A percentile compares a stretch with the other conserved stretches of the same genome.
Conservation (phyloP, 2,888 invertebrate species). For the Desoria tigrina region DNA sequence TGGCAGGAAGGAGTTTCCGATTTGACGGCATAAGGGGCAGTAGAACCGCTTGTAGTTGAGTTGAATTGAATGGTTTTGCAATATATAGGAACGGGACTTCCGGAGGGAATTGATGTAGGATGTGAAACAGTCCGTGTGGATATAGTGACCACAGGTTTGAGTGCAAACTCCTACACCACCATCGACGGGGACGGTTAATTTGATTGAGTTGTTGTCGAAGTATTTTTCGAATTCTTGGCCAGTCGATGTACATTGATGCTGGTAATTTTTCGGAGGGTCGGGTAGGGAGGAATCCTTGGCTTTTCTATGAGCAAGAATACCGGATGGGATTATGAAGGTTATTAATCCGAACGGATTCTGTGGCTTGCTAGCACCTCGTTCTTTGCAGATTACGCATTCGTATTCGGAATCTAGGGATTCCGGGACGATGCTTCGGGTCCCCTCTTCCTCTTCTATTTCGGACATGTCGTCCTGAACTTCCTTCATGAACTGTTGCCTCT, state of each 20-base stretch:
- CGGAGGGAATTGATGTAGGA: constrained; percentile 37
- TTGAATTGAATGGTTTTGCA: constrained; percentile 20
- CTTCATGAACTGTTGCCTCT: constrained; percentile 39
- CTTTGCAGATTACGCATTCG: constrained; percentile 39
- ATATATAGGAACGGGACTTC: constrained; percentile 25
- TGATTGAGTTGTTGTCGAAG: constrained; percentile 37
- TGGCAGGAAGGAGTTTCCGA: constrained; percentile 45
- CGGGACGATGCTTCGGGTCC: not conserved
- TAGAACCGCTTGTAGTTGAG: constrained; percentile 38
- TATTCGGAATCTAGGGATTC: constrained; percentile 19
- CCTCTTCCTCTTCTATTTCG: not conserved
- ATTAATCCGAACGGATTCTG: constrained; percentile 43
- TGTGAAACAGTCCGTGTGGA: constrained; percentile 43
- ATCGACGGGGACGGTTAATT: constrained; percentile 33
- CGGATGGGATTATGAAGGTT: constrained; percentile 30
- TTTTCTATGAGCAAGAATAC: constrained; percentile 33
- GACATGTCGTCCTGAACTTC: constrained; percentile 15
- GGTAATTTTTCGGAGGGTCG: constrained; percentile 23
- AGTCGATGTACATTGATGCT: not conserved
- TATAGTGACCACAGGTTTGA: constrained; percentile 45
- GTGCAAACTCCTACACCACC: constrained; percentile 39
- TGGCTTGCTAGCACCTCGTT: constrained; percentile 32
- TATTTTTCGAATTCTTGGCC: constrained; percentile 20
- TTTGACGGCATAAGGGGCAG: constrained; percentile 42
- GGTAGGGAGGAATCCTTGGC: constrained; percentile 13